A percentile compares a stretch with the other conserved stretches of the same genome.
Conservation (phyloP, 2,797 vertebrate genomes). For the Astyanax mexicanus region DNA sequence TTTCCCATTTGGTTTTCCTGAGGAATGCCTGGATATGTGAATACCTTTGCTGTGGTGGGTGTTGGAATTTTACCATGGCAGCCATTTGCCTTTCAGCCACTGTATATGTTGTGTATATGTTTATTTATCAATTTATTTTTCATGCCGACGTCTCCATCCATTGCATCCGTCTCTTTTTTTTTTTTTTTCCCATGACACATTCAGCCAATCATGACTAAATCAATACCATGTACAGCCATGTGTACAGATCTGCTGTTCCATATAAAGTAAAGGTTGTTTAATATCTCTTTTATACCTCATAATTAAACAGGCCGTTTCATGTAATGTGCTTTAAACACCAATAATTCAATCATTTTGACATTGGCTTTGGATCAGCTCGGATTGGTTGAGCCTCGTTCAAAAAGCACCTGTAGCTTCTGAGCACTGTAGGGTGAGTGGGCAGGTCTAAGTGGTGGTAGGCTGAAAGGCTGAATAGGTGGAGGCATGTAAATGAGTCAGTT, state of each 20-base stretch:
- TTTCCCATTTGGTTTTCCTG: not conserved
- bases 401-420: too few species aligned
- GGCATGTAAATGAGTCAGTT: too few species aligned
- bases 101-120: not conserved
- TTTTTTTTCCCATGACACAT: not conserved
- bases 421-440: too few species aligned
- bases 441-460: too few species aligned
- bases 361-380: too few species aligned
- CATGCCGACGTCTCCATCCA: not conserved
- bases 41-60: not conserved
- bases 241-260: not conserved
- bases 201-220: not conserved
- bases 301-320: too few species aligned
- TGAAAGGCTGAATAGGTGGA: too few species aligned
- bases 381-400: too few species aligned
- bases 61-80: not conserved
- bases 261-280: too few species aligned
- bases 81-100: not conserved
- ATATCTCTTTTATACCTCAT: too few species aligned
- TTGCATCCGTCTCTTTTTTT: not conserved
- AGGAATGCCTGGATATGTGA: not conserved
- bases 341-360: too few species aligned
- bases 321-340: too few species aligned
- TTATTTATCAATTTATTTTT: not conserved
- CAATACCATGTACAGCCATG: not conserved